A percentile compares a stretch with the other conserved stretches of the same genome.
Evolutionary conservation across 2,797 vertebrate species (phyloP).

Genomic region (Austrolebias charrua): DNA sequence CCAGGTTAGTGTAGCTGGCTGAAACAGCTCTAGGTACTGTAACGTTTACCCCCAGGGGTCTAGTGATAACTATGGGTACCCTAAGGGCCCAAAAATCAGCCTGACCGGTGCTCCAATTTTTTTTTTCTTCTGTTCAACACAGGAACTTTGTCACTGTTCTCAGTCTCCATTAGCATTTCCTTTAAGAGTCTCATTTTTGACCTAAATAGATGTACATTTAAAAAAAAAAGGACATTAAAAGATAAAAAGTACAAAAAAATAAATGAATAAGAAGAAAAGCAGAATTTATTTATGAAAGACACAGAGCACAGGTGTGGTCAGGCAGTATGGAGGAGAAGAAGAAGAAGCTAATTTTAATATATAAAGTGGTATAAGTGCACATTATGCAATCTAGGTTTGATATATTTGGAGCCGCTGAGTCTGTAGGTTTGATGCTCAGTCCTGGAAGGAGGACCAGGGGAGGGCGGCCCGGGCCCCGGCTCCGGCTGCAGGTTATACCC

Average conservation of each 20-base stretch:
- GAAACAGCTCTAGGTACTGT: conserved; percentile 88
- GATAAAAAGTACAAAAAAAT: conserved; percentile 71
- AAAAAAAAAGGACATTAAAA: conserved; percentile 59
- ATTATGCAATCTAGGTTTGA: conserved; percentile 85
- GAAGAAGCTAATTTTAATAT: conserved; percentile 86
- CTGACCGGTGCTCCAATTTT: conserved; percentile 71
- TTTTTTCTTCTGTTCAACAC: conserved; percentile 79
- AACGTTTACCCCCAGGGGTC: conserved; percentile 73
- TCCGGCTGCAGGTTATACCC: conserved; percentile 27
- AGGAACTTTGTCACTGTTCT: conserved; percentile 73
- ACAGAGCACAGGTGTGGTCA: conserved; percentile 88
- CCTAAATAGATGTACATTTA: conserved; percentile 69
- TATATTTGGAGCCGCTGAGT: conserved; percentile 66
- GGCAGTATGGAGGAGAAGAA: conserved; percentile 38
- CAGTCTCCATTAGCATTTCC: conserved; percentile 60
- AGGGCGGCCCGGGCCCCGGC: neutral
- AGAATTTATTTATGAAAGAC: conserved; percentile 93
- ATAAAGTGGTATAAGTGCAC: conserved; percentile 88
- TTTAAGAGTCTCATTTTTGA: conserved; percentile 50
- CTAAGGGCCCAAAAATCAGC: conserved; percentile 42
- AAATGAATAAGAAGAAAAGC: conserved; percentile 74
- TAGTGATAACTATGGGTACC: conserved; percentile 41
- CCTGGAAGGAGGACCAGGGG: conserved; percentile 27
- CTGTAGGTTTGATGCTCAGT: conserved; percentile 46
- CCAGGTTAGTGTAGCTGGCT: conserved; percentile 56